phyloP scores from a whole-genome alignment of 2,113 vertebrate genomes.

The Zapornia atra region DNA sequence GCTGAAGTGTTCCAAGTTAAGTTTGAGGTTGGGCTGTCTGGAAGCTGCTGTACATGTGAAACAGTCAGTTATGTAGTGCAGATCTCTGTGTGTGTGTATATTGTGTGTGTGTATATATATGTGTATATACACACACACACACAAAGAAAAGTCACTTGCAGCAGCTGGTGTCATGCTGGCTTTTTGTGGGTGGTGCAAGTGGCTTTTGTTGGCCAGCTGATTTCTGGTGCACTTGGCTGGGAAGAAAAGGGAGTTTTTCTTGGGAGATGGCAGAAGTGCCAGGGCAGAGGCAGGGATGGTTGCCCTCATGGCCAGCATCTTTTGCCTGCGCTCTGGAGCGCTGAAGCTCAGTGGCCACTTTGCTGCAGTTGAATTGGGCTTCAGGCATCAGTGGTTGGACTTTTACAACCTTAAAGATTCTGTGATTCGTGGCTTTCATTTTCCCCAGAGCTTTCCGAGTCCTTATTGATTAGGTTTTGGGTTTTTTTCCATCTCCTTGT shows the following conservation, averaged over 20 bases:
- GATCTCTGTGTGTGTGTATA: too few relatives aligned
- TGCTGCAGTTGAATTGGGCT: background rate
- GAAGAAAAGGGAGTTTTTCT: background rate
- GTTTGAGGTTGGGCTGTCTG: background rate
- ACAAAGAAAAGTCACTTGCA: background rate
- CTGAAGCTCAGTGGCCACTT: background rate
- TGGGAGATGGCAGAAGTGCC: background rate
- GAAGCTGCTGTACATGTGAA: background rate
- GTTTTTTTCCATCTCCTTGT: background rate
- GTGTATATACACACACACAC: background rate
- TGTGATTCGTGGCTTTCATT: background rate
- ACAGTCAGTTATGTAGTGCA: background rate
- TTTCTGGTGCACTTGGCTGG: background rate
- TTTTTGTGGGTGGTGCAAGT: background rate
- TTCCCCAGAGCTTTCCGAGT: background rate
- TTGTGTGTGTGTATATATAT: too few relatives aligned
- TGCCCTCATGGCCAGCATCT: background rate
- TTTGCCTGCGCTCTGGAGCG: background rate
- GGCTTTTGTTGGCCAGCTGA: background rate
- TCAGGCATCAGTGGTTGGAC: too few relatives aligned
- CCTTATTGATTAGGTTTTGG: background rate
- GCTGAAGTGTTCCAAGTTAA: background rate
- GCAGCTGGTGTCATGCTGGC: background rate
- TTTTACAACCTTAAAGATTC: too few relatives aligned
- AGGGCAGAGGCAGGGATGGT: background rate